phyloP scores from a whole-genome alignment of 2,797 vertebrate genomes.

The Scomberomorus guttatus region DNA sequence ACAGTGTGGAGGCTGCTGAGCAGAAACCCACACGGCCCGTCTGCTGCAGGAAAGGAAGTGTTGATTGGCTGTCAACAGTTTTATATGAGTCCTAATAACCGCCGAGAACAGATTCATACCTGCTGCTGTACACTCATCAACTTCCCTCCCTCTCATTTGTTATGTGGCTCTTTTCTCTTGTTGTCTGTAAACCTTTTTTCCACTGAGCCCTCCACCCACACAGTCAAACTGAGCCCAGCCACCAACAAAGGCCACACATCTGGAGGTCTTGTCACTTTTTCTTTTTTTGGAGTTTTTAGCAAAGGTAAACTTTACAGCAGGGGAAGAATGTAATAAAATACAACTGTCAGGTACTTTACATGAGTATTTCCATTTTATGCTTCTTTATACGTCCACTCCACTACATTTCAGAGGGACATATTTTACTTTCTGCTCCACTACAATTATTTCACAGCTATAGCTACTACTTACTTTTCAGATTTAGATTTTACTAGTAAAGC shows the following conservation, averaged over 20 bases:
- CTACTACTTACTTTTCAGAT: too few species aligned
- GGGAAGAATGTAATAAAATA: too few species aligned
- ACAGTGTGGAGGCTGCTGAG: conserved; percentile 1
- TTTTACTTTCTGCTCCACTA: too few species aligned
- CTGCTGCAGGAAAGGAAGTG: conserved; percentile 8
- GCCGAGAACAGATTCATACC: conserved; percentile 25
- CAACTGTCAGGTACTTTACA: background rate
- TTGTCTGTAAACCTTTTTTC: background rate
- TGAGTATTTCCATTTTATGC: too few species aligned
- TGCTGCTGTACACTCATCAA: background rate
- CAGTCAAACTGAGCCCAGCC: background rate
- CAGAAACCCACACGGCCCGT: conserved; percentile 24
- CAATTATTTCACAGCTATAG: too few species aligned
- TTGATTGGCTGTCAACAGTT: background rate
- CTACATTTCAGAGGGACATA: too few species aligned
- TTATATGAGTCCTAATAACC: conserved; percentile 31
- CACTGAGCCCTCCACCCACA: background rate
- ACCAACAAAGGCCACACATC: too few species aligned
- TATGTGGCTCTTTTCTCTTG: background rate
- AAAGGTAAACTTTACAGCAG: too few species aligned
- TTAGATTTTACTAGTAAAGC: too few species aligned
- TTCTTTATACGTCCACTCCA: too few species aligned
- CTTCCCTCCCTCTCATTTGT: background rate
- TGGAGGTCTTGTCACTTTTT: too few species aligned
- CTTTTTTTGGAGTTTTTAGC: too few species aligned